Evolutionary conservation across 2,888 invertebrate species (phyloP).

Genomic region (Dendrolimus pini): DNA sequence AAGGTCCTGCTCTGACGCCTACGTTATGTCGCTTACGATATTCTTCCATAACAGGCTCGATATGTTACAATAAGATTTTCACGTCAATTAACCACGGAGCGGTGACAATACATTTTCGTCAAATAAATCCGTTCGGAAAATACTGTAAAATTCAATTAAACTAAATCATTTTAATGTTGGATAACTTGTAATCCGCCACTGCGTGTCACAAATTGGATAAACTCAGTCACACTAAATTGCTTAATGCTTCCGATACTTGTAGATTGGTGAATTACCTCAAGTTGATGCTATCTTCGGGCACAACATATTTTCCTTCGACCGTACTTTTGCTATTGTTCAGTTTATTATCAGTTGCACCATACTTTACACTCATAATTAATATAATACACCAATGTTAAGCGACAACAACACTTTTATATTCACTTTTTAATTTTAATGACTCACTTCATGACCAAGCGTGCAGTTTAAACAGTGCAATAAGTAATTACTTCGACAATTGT

Average conservation of each 20-base stretch:
- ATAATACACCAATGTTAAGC: slow-evolving; percentile 10
- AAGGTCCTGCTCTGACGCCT: too few relatives aligned
- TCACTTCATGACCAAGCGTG: slow-evolving; percentile 5
- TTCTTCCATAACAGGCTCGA: too few relatives aligned
- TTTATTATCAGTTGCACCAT: slow-evolving; percentile 54
- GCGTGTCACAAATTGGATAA: slow-evolving; percentile 42
- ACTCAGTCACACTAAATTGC: slow-evolving; percentile 24
- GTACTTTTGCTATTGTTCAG: slow-evolving; percentile 32
- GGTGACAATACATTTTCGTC: too few relatives aligned
- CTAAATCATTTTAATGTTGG: too few relatives aligned
- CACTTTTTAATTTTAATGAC: not conserved
- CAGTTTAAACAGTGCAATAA: not conserved
- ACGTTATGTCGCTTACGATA: too few relatives aligned
- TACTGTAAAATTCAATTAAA: too few relatives aligned
- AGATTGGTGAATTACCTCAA: slow-evolving; percentile 38
- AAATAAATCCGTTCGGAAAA: too few relatives aligned
- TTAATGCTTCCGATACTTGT: not conserved
- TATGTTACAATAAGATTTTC: too few relatives aligned
- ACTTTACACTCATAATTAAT: slow-evolving; percentile 49
- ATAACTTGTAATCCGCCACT: slow-evolving; percentile 18
- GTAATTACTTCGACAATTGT: slow-evolving; percentile 24
- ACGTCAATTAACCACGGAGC: too few relatives aligned
- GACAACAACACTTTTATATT: slow-evolving; percentile 9
- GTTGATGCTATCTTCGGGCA: slow-evolving; percentile 33
- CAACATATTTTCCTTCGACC: slow-evolving; percentile 35